phyloP scores from a whole-genome alignment of 1,140 invertebrate species.

The Gonatopus flavifemur region DNA sequence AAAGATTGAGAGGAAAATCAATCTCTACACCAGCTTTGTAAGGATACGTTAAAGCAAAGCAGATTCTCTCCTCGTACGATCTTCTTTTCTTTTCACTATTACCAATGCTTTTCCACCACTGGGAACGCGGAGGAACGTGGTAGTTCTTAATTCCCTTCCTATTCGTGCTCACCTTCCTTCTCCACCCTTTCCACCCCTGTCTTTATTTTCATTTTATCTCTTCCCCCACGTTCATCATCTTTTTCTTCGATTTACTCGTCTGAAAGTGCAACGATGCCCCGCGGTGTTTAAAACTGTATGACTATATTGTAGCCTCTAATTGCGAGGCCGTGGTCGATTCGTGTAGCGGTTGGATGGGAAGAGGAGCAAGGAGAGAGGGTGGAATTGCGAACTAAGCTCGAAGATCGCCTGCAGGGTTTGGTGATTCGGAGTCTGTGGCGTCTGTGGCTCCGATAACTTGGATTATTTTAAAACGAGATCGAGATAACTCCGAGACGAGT shows the following conservation, averaged over 20 bases:
- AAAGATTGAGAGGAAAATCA: too few species aligned
- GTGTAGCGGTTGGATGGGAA: conserved; percentile 7
- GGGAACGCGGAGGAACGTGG: too few species aligned
- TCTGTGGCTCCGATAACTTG: conserved; percentile 15
- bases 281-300: conserved; percentile 12
- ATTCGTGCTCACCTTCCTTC: conserved; percentile 19
- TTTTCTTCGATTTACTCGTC: not conserved
- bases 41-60: too few species aligned
- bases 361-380: not conserved
- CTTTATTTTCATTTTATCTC: too few species aligned
- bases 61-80: too few species aligned
- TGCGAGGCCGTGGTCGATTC: conserved; percentile 24
- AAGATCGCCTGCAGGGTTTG: conserved; percentile 20
- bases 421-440: conserved; percentile 1
- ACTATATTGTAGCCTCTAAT: conserved; percentile 25
- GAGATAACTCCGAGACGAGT: conserved; percentile 21
- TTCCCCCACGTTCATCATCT: too few species aligned
- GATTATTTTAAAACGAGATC: conserved; percentile 41
- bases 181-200: conserved; percentile 4
- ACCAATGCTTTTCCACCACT: too few species aligned
- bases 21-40: too few species aligned
- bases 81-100: too few species aligned
- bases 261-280: conserved; percentile 13
- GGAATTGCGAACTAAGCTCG: conserved; percentile 23
- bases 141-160: too few species aligned